A percentile compares a stretch with the other conserved stretches of the same genome.
phyloP scores from a whole-genome alignment of 64 coral and sea anemone species.

The Stichodactyla mertensii region DNA sequence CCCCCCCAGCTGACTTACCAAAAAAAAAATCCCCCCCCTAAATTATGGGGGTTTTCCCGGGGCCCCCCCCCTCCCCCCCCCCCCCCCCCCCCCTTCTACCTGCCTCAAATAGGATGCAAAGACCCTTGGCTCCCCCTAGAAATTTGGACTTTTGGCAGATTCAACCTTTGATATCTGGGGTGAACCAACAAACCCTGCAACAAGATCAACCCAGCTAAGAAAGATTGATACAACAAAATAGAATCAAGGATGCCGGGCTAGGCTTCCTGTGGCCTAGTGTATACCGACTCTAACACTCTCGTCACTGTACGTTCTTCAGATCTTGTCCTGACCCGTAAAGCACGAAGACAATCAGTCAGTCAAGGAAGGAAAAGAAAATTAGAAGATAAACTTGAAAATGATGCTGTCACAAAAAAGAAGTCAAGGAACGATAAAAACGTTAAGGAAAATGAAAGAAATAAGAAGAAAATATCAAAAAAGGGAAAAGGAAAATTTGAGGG shows the following conservation, averaged over 20 bases:
- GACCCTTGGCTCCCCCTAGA: too few species aligned
- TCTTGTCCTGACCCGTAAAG: background rate
- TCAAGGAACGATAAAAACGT: background rate
- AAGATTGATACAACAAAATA: too few species aligned
- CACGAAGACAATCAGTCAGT: background rate
- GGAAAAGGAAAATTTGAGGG: background rate
- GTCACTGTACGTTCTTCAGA: background rate
- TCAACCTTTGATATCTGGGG: too few species aligned
- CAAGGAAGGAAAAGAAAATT: background rate
- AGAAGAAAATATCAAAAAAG: background rate
- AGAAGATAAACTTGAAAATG: background rate
- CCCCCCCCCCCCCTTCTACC: too few species aligned
- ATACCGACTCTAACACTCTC: background rate
- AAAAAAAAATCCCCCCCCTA: too few species aligned
- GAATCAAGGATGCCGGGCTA: background rate
- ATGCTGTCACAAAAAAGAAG: background rate
- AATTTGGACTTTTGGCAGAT: too few species aligned
- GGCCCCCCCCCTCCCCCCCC: too few species aligned
- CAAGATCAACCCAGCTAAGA: too few species aligned
- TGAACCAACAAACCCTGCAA: too few species aligned
- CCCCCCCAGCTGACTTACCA: too few species aligned
- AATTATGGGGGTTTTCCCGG: too few species aligned
- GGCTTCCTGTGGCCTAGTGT: background rate
- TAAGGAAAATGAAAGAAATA: background rate
- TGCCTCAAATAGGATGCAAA: too few species aligned